These are phyloP conservation scores for Arctopsyche grandis DNA, from an alignment of 1,140 invertebrate species.

Conservation along the genomic window DNA sequence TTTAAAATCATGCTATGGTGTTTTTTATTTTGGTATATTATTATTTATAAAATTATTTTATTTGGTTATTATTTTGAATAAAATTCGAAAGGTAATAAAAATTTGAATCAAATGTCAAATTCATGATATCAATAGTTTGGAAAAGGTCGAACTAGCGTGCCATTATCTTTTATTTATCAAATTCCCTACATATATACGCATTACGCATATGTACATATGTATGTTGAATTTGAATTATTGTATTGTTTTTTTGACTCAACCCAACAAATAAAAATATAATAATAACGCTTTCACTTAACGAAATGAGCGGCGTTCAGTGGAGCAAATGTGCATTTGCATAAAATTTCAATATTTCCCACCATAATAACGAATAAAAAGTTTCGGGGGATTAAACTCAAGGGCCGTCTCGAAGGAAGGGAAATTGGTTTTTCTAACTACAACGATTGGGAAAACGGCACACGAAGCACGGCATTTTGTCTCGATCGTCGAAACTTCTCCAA, in stretches of 20 bases:
- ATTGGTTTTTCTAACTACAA: not conserved
- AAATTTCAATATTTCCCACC: conserved; percentile 9
- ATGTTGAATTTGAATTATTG: not conserved
- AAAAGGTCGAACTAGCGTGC: no score
- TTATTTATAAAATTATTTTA: no score
- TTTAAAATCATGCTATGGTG: no score
- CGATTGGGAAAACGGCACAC: not conserved
- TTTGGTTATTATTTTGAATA: no score
- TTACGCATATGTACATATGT: no score
- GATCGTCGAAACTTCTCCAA: conserved; percentile 6
- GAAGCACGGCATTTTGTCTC: not conserved
- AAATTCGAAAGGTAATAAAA: no score
- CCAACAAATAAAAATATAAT: not conserved
- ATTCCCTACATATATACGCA: not conserved
- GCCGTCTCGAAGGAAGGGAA: not conserved
- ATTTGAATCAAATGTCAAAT: no score
- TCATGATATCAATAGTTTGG: no score
- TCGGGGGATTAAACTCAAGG: not conserved
- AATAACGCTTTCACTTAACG: not conserved
- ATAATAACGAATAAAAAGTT: no score
- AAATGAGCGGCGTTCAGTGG: not conserved
- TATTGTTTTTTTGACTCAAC: not conserved
- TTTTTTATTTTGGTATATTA: no score
- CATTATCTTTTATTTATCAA: not conserved
- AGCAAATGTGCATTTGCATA: not conserved